Conservation (phyloP, 2,113 vertebrate genomes). For the Centropus unirufus region DNA sequence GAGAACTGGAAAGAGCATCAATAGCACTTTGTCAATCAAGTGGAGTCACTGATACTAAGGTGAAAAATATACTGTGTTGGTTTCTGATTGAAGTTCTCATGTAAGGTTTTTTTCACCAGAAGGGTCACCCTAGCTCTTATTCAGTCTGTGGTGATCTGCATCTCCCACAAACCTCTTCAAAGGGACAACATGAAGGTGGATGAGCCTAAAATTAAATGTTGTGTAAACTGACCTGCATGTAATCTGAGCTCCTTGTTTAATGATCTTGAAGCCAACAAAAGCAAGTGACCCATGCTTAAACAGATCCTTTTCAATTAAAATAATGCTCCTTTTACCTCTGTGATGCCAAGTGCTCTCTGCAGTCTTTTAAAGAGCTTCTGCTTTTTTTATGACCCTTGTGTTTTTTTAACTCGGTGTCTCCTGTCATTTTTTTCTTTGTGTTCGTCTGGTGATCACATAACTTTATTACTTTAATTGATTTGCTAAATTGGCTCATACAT, state of each 20-base stretch:
- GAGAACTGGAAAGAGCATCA: not conserved
- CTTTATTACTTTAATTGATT: slow-evolving; percentile 41
- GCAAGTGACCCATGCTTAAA: not conserved
- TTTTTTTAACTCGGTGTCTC: not conserved
- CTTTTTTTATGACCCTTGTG: not conserved
- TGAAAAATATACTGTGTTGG: not conserved
- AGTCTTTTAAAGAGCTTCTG: not conserved
- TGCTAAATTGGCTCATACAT: not conserved
- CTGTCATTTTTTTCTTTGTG: not conserved
- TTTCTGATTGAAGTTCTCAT: not conserved
- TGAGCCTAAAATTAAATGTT: slow-evolving; percentile 10
- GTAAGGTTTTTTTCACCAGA: not conserved
- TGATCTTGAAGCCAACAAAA: slow-evolving; percentile 18
- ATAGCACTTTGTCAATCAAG: not conserved
- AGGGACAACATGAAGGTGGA: not conserved
- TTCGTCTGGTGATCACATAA: slow-evolving; percentile 21
- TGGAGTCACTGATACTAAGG: not conserved
- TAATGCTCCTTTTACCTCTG: not conserved
- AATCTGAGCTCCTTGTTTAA: slow-evolving; percentile 12
- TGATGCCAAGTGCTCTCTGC: not conserved
- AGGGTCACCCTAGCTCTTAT: not conserved
- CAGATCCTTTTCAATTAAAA: slow-evolving; percentile 22
- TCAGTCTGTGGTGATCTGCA: not conserved
- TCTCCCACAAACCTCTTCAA: not conserved
- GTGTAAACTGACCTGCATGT: not conserved